A percentile compares a stretch with the other conserved stretches of the same genome.
These are phyloP conservation scores for Parotocinclus haroldoi DNA, from an alignment of 2,797 vertebrate species.

Conservation along the genomic window DNA sequence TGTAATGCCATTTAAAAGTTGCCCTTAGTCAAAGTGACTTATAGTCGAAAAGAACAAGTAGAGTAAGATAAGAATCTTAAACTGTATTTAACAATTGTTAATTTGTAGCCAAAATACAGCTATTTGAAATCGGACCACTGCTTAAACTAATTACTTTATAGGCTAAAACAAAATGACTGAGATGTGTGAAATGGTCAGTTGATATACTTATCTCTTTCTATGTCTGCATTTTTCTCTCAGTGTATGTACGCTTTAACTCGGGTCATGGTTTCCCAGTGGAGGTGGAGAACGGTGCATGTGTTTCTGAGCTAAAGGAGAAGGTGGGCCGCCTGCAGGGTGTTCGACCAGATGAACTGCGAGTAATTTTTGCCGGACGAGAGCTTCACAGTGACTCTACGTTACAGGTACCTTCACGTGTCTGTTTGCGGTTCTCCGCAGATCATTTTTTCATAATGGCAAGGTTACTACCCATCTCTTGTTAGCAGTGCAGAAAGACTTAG, in stretches of 20 bases:
- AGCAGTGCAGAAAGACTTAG: conserved; percentile 9
- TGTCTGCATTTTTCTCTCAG: conserved; percentile 62
- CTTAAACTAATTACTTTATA: too few species aligned
- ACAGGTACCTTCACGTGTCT: conserved; percentile 68
- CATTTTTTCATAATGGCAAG: conserved; percentile 7
- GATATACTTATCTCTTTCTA: conserved; percentile 1
- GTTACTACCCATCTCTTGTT: conserved; percentile 1
- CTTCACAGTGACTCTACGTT: conserved; percentile 77
- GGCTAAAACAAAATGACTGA: too few species aligned
- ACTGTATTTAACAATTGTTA: too few species aligned
- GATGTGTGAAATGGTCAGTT: too few species aligned
- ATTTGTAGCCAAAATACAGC: too few species aligned
- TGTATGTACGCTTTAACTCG: conserved; percentile 86
- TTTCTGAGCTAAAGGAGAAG: conserved; percentile 80
- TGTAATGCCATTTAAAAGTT: too few species aligned
- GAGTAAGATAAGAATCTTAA: too few species aligned
- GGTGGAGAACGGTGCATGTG: conserved; percentile 69
- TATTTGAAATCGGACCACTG: too few species aligned
- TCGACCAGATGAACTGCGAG: conserved; percentile 74
- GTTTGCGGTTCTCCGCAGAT: conserved; percentile 1
- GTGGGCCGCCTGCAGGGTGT: conserved; percentile 84
- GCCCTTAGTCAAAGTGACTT: too few species aligned
- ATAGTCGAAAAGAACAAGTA: too few species aligned
- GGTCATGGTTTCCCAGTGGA: conserved; percentile 80
- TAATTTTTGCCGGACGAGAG: conserved; percentile 87